Percentiles rank a stretch among this genome's conserved stretches.
Conservation (phyloP, 2,113 vertebrate species). For the Collichthys lucidus region DNA sequence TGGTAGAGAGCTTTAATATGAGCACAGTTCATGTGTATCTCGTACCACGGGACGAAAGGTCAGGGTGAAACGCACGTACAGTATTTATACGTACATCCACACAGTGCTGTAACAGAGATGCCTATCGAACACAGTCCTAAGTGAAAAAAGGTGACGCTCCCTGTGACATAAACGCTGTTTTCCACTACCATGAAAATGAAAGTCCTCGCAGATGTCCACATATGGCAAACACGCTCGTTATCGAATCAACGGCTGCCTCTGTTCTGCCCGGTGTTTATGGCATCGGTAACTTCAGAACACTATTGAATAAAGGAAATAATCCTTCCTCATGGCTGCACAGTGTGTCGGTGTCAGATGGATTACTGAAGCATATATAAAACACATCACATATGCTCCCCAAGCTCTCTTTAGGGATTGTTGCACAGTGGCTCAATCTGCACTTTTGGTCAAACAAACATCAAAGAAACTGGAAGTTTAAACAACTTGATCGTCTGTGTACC, state of each 20-base stretch:
- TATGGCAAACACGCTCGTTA: conserved; percentile 64
- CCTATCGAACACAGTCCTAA: conserved; percentile 47
- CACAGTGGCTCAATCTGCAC: conserved; percentile 60
- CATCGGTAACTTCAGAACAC: conserved; percentile 62
- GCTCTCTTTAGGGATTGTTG: conserved; percentile 40
- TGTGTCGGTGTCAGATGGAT: conserved; percentile 71
- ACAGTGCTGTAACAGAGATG: conserved; percentile 43
- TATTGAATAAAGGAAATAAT: conserved; percentile 50
- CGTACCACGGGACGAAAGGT: conserved; percentile 6
- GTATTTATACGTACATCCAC: conserved; percentile 16
- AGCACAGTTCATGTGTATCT: conserved; percentile 20
- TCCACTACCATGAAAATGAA: conserved; percentile 68
- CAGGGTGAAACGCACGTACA: conserved; percentile 16
- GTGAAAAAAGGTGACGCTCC: conserved; percentile 66
- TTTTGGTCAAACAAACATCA: conserved; percentile 64
- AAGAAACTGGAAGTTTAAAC: conserved; percentile 61
- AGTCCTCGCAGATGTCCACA: conserved; percentile 69
- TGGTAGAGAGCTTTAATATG: not conserved
- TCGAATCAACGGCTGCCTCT: conserved; percentile 75
- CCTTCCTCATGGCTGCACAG: conserved; percentile 25
- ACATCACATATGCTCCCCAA: conserved; percentile 64
- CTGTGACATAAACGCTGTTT: conserved; percentile 54
- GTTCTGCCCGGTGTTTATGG: conserved; percentile 58
- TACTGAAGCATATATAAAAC: conserved; percentile 62
- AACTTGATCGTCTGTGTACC: conserved; percentile 41